A percentile compares a stretch with the other conserved stretches of the same genome.
phyloP scores from a whole-genome alignment of 1,140 invertebrate genomes.

The Meloidogyne floridensis region DNA sequence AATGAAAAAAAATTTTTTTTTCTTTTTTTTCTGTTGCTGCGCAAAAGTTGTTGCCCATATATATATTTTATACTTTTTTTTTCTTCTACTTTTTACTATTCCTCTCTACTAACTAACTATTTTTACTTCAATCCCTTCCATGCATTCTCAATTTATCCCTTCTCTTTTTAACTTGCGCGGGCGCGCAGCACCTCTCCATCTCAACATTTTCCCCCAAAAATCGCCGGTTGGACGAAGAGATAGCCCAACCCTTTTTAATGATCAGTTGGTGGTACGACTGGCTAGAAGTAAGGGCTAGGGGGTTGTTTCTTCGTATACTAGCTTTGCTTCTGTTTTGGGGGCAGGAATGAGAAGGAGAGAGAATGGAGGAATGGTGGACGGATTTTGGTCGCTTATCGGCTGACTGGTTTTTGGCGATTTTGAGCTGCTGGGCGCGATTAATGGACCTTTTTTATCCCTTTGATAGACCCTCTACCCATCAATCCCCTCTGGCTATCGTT shows the following conservation, averaged over 20 bases:
- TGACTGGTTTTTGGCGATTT: background rate
- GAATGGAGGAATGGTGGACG: background rate
- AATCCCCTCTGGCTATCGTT: slow-evolving; percentile 1
- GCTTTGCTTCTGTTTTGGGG: background rate
- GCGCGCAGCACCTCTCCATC: too few relatives aligned
- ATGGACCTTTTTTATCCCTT: background rate
- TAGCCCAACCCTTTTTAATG: background rate
- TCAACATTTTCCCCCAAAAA: background rate
- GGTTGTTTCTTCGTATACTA: background rate
- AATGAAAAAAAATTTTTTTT: background rate
- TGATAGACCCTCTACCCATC: background rate
- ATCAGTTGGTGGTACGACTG: background rate
- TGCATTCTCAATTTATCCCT: background rate
- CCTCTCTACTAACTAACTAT: too few relatives aligned
- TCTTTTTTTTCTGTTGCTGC: background rate
- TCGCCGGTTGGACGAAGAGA: background rate
- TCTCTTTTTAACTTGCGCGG: background rate
- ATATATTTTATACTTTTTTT: too few relatives aligned
- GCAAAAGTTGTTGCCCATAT: background rate
- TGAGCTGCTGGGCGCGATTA: background rate
- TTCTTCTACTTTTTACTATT: too few relatives aligned
- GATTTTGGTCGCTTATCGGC: background rate
- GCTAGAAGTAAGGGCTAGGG: background rate
- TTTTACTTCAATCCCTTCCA: too few relatives aligned
- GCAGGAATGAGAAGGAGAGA: background rate